Base-by-base conservation (phyloP, 2,797 vertebrate genomes). In the Zenarchopterus dispar region DNA sequence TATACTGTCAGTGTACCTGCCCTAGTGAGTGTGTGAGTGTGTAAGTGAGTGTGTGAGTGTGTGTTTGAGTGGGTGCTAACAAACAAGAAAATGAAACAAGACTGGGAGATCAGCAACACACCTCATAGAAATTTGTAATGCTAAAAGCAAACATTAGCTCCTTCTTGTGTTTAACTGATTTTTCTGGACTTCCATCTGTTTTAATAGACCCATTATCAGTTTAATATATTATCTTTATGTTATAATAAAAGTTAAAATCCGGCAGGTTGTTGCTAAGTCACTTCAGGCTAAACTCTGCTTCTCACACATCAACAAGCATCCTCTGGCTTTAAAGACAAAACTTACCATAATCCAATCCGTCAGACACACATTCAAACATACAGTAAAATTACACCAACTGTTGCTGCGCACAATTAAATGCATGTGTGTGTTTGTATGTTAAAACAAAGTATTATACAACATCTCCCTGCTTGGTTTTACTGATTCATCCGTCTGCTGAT, bases 401-500 rank as follows among this genome's bases (percentile, higher is more conserved):
- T 76, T 84, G 76, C 63, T 23, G 33, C 2, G 9, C 70, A 46
- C 66, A 59, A 66, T 60, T 61, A 66, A 65, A 10, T 62, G 50
- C 68, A 45, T 49, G 56, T 68, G 60, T 72, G 55, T 73, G 50
- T 60, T 16, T 69, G 26, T 64, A 64, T 36, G 58, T 1, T 24
- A 21, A 70, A 24, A 22, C 31, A 21, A 56, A 48, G 41, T 59
- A 5, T 64, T 17, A 62, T 48, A 72, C 67, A 73, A 80, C 70
- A 67, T 73, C 31, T 77, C 72, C 54, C 50, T 42, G 6, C 15
- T 48, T 42, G 8, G 41, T 73, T 73, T 56, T 64, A 50, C 70
- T 84, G 85, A 91, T 90, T 88, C 85, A 87, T 90, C 78, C 9
- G 4, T 60, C 62, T 55, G 78, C 85, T 84, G 86, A 89, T 78